These are phyloP conservation scores for Lanistes nyassanus DNA, from an alignment of 1,140 invertebrate species.

Conservation along the genomic window DNA sequence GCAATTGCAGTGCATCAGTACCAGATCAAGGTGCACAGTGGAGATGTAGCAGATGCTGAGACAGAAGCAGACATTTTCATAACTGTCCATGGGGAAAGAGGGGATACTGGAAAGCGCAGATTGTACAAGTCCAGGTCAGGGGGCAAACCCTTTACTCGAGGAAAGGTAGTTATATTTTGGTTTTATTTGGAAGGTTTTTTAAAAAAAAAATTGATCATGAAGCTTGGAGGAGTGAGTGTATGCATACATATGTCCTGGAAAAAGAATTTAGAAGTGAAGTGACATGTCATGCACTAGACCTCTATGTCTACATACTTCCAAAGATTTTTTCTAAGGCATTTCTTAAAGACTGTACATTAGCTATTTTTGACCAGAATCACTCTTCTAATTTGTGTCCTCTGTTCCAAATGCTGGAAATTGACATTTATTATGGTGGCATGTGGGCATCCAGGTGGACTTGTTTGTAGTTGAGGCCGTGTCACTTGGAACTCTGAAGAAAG, in stretches of 20 bases:
- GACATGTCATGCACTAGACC: too few species aligned
- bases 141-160: conserved; percentile 42
- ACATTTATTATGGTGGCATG: conserved; percentile 16
- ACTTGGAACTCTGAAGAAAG: conserved; percentile 50
- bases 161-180: conserved; percentile 58
- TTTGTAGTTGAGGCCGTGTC: conserved; percentile 63
- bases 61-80: conserved; percentile 61
- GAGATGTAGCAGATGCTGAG: conserved; percentile 50
- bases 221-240: too few species aligned
- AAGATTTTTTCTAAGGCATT: too few species aligned
- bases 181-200: too few species aligned
- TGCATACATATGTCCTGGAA: too few species aligned
- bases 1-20: conserved; percentile 55
- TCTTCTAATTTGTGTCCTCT: neutral
- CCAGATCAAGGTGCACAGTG: conserved; percentile 56
- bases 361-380: neutral
- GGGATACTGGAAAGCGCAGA: conserved; percentile 56
- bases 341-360: neutral
- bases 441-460: conserved; percentile 53
- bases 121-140: conserved; percentile 47
- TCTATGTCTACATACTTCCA: too few species aligned
- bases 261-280: neutral
- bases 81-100: conserved; percentile 52
- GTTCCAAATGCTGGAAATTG: neutral
- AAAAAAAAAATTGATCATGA: neutral